A percentile compares a stretch with the other conserved stretches of the same genome.
phyloP scores from a whole-genome alignment of 2,888 invertebrate species.

The Rhogogaster chlorosoma region DNA sequence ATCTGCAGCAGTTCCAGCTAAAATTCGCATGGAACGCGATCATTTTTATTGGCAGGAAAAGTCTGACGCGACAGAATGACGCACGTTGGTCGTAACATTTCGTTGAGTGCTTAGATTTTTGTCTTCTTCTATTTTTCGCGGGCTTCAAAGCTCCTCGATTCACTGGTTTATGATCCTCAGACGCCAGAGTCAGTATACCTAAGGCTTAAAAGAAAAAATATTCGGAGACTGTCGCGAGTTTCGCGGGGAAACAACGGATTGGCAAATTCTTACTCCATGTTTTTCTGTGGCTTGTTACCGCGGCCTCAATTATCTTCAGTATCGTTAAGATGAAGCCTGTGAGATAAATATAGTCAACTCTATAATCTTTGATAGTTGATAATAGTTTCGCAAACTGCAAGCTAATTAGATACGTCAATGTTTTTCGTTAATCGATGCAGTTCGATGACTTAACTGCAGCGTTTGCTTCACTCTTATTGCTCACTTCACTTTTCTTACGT shows the following conservation, averaged over 20 bases:
- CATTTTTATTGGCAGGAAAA: not conserved
- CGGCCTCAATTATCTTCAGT: not conserved
- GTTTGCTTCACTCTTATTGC: conserved; percentile 22
- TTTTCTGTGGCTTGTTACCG: not conserved
- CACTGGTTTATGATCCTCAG: not conserved
- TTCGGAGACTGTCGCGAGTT: not conserved
- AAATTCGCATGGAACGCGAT: not conserved
- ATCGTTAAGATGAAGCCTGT: not conserved
- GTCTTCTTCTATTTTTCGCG: not conserved
- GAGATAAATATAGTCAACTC: not conserved
- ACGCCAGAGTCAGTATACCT: not conserved
- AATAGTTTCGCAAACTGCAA: not conserved
- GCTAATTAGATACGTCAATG: not conserved
- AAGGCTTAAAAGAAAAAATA: not conserved
- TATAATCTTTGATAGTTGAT: not conserved
- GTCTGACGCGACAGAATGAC: not conserved
- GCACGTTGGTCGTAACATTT: conserved; percentile 1
- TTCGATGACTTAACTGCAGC: conserved; percentile 31
- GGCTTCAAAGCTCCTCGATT: not conserved
- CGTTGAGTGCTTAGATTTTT: not conserved
- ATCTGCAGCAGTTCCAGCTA: not conserved
- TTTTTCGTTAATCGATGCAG: conserved; percentile 2
- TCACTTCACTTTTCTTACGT: conserved; percentile 17
- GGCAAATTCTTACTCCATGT: not conserved
- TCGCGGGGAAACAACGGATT: not conserved